Percentiles rank a stretch among this genome's conserved stretches.
These are phyloP conservation scores for Siphamia tubifer DNA, from an alignment of 2,113 vertebrate species.

Conservation along the genomic window DNA sequence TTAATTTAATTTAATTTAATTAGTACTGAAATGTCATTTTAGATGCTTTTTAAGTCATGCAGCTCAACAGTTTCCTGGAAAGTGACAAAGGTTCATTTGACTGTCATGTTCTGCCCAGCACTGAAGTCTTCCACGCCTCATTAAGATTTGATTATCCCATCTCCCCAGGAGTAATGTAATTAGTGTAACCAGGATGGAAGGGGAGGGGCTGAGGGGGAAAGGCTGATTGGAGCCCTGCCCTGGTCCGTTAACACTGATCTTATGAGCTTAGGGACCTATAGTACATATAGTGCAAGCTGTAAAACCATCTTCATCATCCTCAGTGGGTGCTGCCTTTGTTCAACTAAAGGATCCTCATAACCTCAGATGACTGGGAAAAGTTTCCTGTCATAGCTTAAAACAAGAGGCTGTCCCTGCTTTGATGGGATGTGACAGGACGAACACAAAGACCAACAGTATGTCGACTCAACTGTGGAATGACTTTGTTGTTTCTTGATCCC, in stretches of 20 bases:
- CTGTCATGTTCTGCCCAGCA: constrained; percentile 13
- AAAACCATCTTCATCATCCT: constrained; percentile 13
- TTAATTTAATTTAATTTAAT: too few relatives aligned
- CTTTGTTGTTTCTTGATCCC: constrained; percentile 32
- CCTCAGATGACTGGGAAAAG: constrained; percentile 5
- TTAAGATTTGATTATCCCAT: constrained; percentile 67
- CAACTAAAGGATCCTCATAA: not conserved
- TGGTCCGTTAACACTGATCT: not conserved
- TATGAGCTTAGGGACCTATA: constrained; percentile 3
- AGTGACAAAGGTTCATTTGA: not conserved
- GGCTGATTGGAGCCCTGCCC: constrained; percentile 10
- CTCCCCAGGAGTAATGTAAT: constrained; percentile 60
- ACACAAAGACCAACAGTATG: not conserved
- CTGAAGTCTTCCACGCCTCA: constrained; percentile 37
- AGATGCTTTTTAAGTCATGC: not conserved
- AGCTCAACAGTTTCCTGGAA: not conserved
- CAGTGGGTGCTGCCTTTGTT: not conserved
- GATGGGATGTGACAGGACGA: constrained; percentile 50
- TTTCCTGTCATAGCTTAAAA: not conserved
- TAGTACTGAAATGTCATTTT: not conserved
- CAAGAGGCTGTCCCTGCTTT: not conserved
- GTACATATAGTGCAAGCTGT: not conserved
- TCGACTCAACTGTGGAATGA: constrained; percentile 8
- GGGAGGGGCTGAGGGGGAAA: constrained; percentile 9
- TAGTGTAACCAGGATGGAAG: constrained; percentile 44